Percentiles rank a stretch among this genome's conserved stretches.
phyloP scores from a whole-genome alignment of 2,888 invertebrate species.

The Chaitophorus viminalis region DNA sequence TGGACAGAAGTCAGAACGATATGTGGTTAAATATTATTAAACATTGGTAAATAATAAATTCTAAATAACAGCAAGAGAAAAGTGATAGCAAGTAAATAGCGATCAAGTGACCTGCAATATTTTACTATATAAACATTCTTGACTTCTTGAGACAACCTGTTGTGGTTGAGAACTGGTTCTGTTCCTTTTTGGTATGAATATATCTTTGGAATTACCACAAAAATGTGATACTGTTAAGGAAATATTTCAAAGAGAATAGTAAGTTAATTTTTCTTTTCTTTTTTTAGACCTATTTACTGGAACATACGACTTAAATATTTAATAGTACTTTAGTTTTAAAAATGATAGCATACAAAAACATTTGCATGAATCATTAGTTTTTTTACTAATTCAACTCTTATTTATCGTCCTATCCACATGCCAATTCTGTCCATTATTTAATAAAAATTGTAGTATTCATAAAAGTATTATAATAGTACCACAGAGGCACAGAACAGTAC shows the following conservation, averaged over 20 bases:
- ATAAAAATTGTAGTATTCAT: no score
- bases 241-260: not conserved
- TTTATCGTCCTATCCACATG: no score
- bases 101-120: not conserved
- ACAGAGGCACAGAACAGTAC: no score
- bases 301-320: not conserved
- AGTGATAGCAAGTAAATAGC: slow-evolving; percentile 31
- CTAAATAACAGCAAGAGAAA: not conserved
- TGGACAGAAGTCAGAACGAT: no score
- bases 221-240: not conserved
- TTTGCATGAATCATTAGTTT: not conserved
- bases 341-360: no score
- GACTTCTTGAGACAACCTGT: slow-evolving; percentile 32
- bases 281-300: no score
- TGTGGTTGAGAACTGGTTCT: slow-evolving; percentile 15
- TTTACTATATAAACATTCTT: not conserved
- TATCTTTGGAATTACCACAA: no score
- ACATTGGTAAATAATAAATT: not conserved
- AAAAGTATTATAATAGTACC: no score
- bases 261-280: not conserved
- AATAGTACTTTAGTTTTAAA: not conserved
- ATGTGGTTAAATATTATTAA: not conserved
- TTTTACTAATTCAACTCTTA: no score
- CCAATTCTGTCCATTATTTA: no score
- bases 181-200: not conserved